Conservation (phyloP, 2,888 invertebrate species). For the Campoplex nolae region DNA sequence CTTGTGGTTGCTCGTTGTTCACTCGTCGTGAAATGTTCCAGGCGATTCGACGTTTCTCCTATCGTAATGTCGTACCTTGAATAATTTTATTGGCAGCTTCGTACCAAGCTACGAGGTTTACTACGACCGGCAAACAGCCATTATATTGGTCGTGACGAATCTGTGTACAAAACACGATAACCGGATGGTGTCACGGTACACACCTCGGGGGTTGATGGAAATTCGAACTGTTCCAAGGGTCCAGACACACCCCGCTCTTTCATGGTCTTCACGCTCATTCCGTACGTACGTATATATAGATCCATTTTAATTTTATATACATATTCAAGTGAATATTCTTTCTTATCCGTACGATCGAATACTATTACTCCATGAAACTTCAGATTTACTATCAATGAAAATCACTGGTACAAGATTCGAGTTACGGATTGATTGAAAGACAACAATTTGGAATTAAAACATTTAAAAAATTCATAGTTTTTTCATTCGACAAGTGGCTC, state of each 20-base stretch:
- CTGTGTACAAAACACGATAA: slow-evolving; percentile 81
- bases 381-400: background rate
- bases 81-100: slow-evolving; percentile 82
- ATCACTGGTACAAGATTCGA: too few species aligned
- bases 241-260: slow-evolving; percentile 61
- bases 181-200: slow-evolving; percentile 78
- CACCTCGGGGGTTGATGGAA: slow-evolving; percentile 49
- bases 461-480: background rate
- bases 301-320: background rate
- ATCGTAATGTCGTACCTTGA: slow-evolving; percentile 81
- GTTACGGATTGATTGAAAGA: background rate
- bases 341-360: background rate
- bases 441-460: background rate
- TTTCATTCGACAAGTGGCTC: background rate
- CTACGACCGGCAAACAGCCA: slow-evolving; percentile 75
- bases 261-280: slow-evolving; percentile 48
- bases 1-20: slow-evolving; percentile 22
- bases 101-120: slow-evolving; percentile 65
- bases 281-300: background rate
- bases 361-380: background rate
- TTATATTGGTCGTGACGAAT: slow-evolving; percentile 83
- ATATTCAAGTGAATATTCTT: background rate
- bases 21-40: background rate
- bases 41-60: slow-evolving; percentile 39
- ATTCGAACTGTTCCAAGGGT: slow-evolving; percentile 41